These are phyloP conservation scores for Enteromius treurensis DNA, from an alignment of 2,797 vertebrate genomes.

Conservation along the genomic window DNA sequence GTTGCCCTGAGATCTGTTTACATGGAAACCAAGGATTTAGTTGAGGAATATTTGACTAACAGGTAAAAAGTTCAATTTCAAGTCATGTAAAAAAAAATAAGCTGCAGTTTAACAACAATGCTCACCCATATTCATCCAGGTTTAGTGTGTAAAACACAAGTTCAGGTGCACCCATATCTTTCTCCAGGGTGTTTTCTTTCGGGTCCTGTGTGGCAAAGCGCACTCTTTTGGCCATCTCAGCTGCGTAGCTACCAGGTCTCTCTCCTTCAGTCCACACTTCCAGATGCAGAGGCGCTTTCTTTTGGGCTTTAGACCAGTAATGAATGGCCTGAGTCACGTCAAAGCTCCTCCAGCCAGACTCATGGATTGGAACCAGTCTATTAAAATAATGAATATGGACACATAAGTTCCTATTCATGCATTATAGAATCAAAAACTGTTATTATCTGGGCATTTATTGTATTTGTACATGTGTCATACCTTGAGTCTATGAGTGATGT, in stretches of 20 bases:
- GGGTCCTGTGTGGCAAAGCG: slow-evolving; percentile 67
- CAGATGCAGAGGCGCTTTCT: slow-evolving; percentile 74
- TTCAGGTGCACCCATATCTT: slow-evolving; percentile 73
- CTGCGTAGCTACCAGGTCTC: slow-evolving; percentile 74
- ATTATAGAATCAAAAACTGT: background rate
- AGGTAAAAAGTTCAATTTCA: background rate
- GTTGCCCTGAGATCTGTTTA: slow-evolving; percentile 73
- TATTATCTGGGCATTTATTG: background rate
- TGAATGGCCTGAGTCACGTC: slow-evolving; percentile 85
- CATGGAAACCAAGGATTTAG: background rate
- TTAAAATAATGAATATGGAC: slow-evolving; percentile 24
- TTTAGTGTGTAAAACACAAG: slow-evolving; percentile 82
- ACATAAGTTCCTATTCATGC: background rate
- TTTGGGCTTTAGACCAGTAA: slow-evolving; percentile 77
- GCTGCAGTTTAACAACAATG: slow-evolving; percentile 9
- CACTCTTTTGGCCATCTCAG: slow-evolving; percentile 76
- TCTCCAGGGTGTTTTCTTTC: slow-evolving; percentile 69
- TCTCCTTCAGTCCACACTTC: slow-evolving; percentile 83
- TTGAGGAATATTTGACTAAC: background rate
- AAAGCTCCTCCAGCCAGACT: slow-evolving; percentile 83
- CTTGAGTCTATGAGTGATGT: slow-evolving; percentile 84
- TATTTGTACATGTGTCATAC: slow-evolving; percentile 63
- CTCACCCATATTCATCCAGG: slow-evolving; percentile 81
- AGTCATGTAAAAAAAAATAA: background rate
- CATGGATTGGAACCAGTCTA: slow-evolving; percentile 79